Conservation (phyloP, 2,888 invertebrate species). For the Chymomyza amoena region DNA sequence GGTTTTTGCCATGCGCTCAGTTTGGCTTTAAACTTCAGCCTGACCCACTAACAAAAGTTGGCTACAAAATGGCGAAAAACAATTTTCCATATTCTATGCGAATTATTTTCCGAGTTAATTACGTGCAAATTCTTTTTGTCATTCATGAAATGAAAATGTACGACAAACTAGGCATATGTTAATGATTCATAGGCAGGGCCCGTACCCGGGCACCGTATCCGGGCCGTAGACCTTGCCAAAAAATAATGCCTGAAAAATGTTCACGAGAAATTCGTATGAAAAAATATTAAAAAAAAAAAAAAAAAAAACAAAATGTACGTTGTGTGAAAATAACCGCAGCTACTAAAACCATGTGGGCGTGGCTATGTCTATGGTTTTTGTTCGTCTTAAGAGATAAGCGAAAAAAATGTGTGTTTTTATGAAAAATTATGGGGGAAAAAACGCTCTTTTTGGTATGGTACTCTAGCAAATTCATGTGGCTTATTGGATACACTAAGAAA, state of each 20-base stretch:
- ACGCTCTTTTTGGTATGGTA: neutral
- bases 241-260: slow-evolving; percentile 27
- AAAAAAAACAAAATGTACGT: neutral
- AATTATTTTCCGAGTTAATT: slow-evolving; percentile 57
- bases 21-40: slow-evolving; percentile 45
- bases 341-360: neutral
- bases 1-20: slow-evolving; percentile 63
- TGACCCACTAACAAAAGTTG: slow-evolving; percentile 51
- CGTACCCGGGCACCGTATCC: no score
- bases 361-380: neutral
- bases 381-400: slow-evolving; percentile 17
- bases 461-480: neutral
- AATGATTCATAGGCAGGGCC: neutral
- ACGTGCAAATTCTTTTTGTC: slow-evolving; percentile 56
- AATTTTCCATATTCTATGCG: slow-evolving; percentile 40
- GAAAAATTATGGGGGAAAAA: neutral
- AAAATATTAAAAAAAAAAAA: slow-evolving; percentile 12
- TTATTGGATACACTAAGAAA: no score
- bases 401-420: slow-evolving; percentile 1
- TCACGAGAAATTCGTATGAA: slow-evolving; percentile 48
- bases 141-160: slow-evolving; percentile 39
- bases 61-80: neutral
- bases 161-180: slow-evolving; percentile 15
- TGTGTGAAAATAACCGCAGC: neutral
- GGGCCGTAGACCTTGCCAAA: slow-evolving; percentile 23